These are phyloP conservation scores for Anolis sagrei DNA, from an alignment of 2,113 vertebrate species.

Conservation along the genomic window DNA sequence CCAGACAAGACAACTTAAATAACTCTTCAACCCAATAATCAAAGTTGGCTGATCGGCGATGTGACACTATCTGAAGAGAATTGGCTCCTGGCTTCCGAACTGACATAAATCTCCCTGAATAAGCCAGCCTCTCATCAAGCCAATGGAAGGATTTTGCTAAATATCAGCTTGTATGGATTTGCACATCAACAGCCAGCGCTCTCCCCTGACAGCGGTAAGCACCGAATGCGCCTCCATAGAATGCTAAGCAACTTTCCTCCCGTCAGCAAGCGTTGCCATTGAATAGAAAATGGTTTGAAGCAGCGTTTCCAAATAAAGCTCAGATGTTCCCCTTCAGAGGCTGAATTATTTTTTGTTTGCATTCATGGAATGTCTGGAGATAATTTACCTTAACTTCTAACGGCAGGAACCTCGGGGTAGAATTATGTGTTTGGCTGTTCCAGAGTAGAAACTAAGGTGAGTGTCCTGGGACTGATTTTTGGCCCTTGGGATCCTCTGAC, in stretches of 20 bases:
- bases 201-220: background rate
- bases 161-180: slow-evolving; percentile 11
- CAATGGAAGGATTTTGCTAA: background rate
- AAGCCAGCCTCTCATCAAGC: slow-evolving; percentile 5
- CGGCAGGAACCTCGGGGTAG: background rate
- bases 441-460: background rate
- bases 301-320: background rate
- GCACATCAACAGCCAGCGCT: background rate
- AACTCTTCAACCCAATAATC: accelerated
- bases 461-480: no score
- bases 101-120: background rate
- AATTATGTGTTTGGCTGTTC: background rate
- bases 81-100: background rate
- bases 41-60: background rate
- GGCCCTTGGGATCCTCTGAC: no score
- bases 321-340: background rate
- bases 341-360: background rate
- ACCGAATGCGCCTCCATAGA: background rate
- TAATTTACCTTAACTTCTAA: background rate
- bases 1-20: background rate
- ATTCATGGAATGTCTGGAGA: no score
- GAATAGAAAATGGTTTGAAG: background rate
- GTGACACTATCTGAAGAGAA: accelerated
- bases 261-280: background rate
- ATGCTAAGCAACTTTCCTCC: slow-evolving; percentile 11